Base-by-base conservation (phyloP, 35 echinoderm and acorn worm genomes). In the Heliocidaris tuberculata region DNA sequence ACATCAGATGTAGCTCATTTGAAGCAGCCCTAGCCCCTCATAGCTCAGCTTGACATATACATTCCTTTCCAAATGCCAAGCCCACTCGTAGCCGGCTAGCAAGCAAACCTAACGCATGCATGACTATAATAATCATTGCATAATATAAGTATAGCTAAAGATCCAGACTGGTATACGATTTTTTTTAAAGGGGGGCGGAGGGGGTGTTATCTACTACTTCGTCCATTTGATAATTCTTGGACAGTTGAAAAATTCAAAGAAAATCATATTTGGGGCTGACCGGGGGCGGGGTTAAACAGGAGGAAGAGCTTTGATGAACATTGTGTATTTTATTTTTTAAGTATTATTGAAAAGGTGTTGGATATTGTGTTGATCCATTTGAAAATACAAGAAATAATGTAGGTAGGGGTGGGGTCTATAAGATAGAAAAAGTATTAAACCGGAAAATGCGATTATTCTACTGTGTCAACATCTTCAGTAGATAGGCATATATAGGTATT, bases 21-120 rank as follows among this genome's bases (percentile, higher is more conserved):
- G 87, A 5, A 47, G 87, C 87, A 89, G 2, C 87, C 31, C 87
- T 89, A 48, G 31, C 87, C 87, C 29, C 29, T 48, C 87, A 89
- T 89, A 47, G 87, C 87, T 89, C 87, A 89, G 87, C 87, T 89
- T 32, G 87, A 89, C 87, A 17, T 48, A 13, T 47, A 48, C 87
- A 89, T 89, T 89, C 87, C 87, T 17, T 78, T 15, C 32, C 31
- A 48, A 89, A 89, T 89, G 87, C 87, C 87, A 89, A 89, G 24
- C 87, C 87, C 87, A 89, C 31, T 89, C 87, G 31, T 47, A 47
- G 32, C 87, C 29, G 35, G 31, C 12, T 48, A 31, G 65, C 3
- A 27, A 78, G 65, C 27, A 78, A 7, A 78, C 27, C 12, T 60
- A 42, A 60, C 59, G 27, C 65, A 78, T 24, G 65, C 65, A 5